phyloP scores from a whole-genome alignment of 2,888 invertebrate species.

The Pecten maximus region DNA sequence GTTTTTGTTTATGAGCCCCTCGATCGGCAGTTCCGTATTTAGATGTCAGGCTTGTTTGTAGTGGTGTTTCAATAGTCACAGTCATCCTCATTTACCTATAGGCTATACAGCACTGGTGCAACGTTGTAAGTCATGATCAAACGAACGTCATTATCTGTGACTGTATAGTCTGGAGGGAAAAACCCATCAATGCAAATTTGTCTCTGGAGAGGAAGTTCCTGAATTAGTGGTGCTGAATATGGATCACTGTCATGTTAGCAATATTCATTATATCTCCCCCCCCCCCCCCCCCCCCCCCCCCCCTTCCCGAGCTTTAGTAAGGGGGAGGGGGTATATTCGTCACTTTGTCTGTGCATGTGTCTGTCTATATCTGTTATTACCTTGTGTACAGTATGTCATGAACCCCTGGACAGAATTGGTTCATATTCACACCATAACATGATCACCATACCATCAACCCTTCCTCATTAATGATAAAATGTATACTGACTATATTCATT shows the following conservation, averaged over 20 bases:
- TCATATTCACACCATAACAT: too few relatives aligned
- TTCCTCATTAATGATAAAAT: too few relatives aligned
- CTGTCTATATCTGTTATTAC: too few relatives aligned
- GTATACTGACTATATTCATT: too few relatives aligned
- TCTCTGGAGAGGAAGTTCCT: not conserved
- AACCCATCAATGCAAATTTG: conserved; percentile 3
- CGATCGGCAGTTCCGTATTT: not conserved
- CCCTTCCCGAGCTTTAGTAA: too few relatives aligned
- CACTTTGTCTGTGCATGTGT: too few relatives aligned
- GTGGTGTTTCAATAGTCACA: not conserved
- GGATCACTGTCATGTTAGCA: not conserved
- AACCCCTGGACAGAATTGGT: too few relatives aligned
- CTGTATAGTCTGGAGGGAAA: not conserved
- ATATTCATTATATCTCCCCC: not conserved
- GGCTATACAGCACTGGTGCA: not conserved
- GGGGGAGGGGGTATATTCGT: too few relatives aligned
- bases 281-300: too few relatives aligned
- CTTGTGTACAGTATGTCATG: too few relatives aligned
- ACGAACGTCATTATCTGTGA: not conserved
- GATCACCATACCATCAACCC: too few relatives aligned
- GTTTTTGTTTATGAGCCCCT: not conserved
- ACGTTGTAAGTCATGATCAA: not conserved
- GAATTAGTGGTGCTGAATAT: not conserved
- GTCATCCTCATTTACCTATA: not conserved
- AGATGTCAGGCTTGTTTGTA: not conserved